phyloP scores from a whole-genome alignment of 2,797 vertebrate species.

The Coreius guichenoti region DNA sequence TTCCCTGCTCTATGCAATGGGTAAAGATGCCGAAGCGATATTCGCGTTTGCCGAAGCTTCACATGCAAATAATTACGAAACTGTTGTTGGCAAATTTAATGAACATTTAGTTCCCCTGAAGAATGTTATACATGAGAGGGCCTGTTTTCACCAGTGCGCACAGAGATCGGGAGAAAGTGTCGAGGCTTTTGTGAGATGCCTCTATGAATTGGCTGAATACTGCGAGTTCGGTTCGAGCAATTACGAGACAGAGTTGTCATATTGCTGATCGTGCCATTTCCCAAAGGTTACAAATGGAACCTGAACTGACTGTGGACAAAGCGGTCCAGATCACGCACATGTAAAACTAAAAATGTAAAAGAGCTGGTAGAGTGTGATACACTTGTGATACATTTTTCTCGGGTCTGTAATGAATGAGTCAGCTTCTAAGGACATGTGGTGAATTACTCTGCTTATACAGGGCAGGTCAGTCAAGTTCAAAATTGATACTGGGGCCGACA shows the following conservation, averaged over 20 bases:
- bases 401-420: too few species aligned
- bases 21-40: neutral
- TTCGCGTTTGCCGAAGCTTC: neutral
- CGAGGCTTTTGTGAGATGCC: neutral
- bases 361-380: too few species aligned
- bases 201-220: neutral
- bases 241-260: neutral
- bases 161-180: too few species aligned
- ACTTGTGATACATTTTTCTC: too few species aligned
- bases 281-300: neutral
- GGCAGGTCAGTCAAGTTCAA: too few species aligned
- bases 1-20: conserved; percentile 13
- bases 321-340: neutral
- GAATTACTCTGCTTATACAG: too few species aligned
- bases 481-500: too few species aligned
- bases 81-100: neutral
- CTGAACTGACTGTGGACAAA: neutral
- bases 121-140: neutral
- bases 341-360: too few species aligned
- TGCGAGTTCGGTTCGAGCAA: neutral
- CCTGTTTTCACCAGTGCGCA: too few species aligned
- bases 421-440: too few species aligned
- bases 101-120: neutral
- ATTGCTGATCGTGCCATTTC: neutral
- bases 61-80: neutral